Percentiles rank a stretch among this genome's conserved stretches.
Conservation (phyloP, 1,140 invertebrate genomes). For the Ladona fulva region DNA sequence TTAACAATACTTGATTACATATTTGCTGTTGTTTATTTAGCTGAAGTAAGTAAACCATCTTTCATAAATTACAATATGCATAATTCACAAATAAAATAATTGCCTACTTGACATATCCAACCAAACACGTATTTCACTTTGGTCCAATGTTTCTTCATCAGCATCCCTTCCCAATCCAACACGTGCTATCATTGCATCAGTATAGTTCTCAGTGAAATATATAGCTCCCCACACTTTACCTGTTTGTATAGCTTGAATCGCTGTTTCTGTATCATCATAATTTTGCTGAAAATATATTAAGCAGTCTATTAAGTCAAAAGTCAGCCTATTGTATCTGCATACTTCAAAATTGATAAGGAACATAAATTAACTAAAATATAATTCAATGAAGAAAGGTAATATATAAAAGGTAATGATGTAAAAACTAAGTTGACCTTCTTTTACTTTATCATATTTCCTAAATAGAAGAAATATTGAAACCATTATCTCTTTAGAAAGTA, state of each 20-base stretch:
- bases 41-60: background rate
- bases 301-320: no score
- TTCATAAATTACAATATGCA: background rate
- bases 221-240: slow-evolving; percentile 46
- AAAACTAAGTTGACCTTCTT: no score
- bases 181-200: slow-evolving; percentile 35
- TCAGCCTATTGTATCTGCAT: no score
- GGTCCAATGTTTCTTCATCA: slow-evolving; percentile 37
- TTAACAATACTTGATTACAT: slow-evolving; percentile 21
- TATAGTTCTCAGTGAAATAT: slow-evolving; percentile 40
- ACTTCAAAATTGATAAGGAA: no score
- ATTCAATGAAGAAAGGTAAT: no score
- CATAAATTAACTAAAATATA: no score
- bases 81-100: background rate
- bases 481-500: no score
- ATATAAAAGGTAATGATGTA: no score
- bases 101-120: slow-evolving; percentile 45
- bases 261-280: slow-evolving; percentile 29
- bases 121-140: slow-evolving; percentile 38
- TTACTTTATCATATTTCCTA: no score
- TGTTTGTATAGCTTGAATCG: slow-evolving; percentile 34
- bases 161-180: slow-evolving; percentile 32
- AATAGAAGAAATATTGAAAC: no score
- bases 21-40: background rate
- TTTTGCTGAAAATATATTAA: slow-evolving; percentile 25